Conservation (phyloP, 2,797 vertebrate genomes). For the Xenopus petersii region DNA sequence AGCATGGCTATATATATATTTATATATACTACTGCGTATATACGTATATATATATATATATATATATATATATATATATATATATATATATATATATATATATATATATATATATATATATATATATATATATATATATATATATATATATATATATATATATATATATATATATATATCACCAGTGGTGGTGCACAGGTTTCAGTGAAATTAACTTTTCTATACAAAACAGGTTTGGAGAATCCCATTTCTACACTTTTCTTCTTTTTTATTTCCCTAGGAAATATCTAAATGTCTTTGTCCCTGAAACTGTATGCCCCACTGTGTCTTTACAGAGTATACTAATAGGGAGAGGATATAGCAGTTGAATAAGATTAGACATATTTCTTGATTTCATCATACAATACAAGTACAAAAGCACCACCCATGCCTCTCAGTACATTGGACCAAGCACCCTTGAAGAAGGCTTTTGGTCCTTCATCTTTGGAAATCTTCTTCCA, state of each 20-base stretch:
- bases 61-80: too few species aligned
- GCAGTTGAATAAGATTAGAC: constrained; percentile 69
- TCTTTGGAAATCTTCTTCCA: constrained; percentile 96
- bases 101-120: too few species aligned
- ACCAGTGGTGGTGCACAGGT: constrained; percentile 17
- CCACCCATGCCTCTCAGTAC: constrained; percentile 97
- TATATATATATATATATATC: too few species aligned
- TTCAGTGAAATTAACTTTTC: constrained; percentile 34
- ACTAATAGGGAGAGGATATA: constrained; percentile 61
- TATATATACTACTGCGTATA: too few species aligned
- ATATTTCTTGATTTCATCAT: constrained; percentile 97
- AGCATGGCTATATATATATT: too few species aligned
- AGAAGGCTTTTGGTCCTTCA: constrained; percentile 90
- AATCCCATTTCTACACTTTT: constrained; percentile 18
- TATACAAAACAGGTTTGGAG: constrained; percentile 55
- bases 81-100: too few species aligned
- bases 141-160: too few species aligned
- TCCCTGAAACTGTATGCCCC: constrained; percentile 64
- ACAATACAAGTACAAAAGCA: constrained; percentile 96
- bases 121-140: too few species aligned
- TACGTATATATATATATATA: too few species aligned
- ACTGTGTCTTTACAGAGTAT: constrained; percentile 64
- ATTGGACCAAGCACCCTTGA: constrained; percentile 98
- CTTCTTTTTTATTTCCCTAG: constrained; percentile 61
- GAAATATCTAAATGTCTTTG: constrained; percentile 72